Evolutionary conservation across 2,113 vertebrate genomes (phyloP).

Genomic region (Paralichthys olivaceus): DNA sequence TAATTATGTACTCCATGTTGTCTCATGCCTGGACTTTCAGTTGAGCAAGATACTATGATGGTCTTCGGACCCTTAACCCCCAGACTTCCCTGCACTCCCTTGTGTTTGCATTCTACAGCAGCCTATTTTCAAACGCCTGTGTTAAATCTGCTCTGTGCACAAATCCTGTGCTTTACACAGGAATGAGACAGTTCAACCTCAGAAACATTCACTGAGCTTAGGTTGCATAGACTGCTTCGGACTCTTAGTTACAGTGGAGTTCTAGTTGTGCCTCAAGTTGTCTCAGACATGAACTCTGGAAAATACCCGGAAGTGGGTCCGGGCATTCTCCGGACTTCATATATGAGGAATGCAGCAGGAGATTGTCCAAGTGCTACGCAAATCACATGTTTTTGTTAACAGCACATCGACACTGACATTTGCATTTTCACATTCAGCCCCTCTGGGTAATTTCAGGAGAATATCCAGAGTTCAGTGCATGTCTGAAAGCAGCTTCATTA

Average conservation of each 20-base stretch:
- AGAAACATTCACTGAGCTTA: neutral
- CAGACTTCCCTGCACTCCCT: slow-evolving; percentile 39
- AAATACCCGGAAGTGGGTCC: too few species aligned
- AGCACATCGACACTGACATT: too few species aligned
- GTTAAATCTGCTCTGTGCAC: slow-evolving; percentile 14
- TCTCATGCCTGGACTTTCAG: slow-evolving; percentile 58
- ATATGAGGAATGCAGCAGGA: too few species aligned
- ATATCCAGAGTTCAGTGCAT: too few species aligned
- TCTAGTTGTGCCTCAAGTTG: too few species aligned
- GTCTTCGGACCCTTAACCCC: slow-evolving; percentile 50
- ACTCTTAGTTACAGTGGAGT: neutral
- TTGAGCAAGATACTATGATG: slow-evolving; percentile 54
- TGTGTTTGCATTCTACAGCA: slow-evolving; percentile 42
- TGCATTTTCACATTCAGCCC: too few species aligned
- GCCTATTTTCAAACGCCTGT: neutral
- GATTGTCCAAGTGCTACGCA: too few species aligned
- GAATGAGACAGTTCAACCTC: neutral
- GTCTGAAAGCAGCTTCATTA: too few species aligned
- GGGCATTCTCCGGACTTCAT: too few species aligned
- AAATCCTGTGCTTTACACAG: slow-evolving; percentile 2
- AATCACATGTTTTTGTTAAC: too few species aligned
- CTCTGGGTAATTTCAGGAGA: too few species aligned
- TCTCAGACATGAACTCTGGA: too few species aligned
- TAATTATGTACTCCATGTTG: slow-evolving; percentile 8
- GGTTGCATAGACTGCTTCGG: neutral